phyloP scores from a whole-genome alignment of 2,797 vertebrate genomes.

The Poeciliopsis presidionis region DNA sequence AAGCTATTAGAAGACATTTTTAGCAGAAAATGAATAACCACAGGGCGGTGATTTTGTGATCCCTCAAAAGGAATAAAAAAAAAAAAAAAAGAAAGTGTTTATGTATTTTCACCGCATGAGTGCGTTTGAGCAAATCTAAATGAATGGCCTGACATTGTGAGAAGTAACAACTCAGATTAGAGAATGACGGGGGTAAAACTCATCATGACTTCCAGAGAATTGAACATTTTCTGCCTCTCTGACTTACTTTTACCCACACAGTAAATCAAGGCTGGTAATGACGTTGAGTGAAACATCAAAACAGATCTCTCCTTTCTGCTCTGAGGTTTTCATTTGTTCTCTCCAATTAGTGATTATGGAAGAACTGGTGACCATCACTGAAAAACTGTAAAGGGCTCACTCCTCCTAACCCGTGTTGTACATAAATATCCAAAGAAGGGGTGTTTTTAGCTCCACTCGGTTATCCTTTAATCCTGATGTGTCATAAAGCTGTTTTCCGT shows the following conservation, averaged over 20 bases:
- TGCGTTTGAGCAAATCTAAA: conserved; percentile 33
- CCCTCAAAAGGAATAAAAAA: conserved; percentile 49
- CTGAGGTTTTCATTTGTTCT: conserved; percentile 48
- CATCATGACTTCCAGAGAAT: conserved; percentile 58
- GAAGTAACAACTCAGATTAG: conserved; percentile 48
- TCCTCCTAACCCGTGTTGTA: conserved; percentile 49
- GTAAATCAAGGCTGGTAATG: conserved; percentile 57
- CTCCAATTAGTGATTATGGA: conserved; percentile 47
- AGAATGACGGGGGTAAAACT: conserved; percentile 41
- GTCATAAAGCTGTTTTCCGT: conserved; percentile 84
- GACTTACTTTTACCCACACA: conserved; percentile 56
- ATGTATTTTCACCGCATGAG: conserved; percentile 14
- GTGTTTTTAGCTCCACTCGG: conserved; percentile 65
- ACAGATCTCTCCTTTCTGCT: conserved; percentile 53
- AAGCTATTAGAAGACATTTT: conserved; percentile 64
- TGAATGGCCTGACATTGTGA: conserved; percentile 54
- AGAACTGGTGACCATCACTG: conserved; percentile 57
- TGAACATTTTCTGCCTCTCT: conserved; percentile 57
- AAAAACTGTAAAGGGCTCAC: conserved; percentile 29
- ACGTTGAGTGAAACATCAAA: conserved; percentile 63
- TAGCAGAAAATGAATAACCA: conserved; percentile 54
- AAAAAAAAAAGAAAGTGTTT: conserved; percentile 33
- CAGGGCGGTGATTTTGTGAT: conserved; percentile 63
- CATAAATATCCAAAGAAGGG: conserved; percentile 55
- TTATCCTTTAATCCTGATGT: conserved; percentile 80